Evolutionary conservation across 2,113 vertebrate genomes (phyloP), one percentile per base, ranked within the genome.

Genomic region (Anhinga rufa): DNA sequence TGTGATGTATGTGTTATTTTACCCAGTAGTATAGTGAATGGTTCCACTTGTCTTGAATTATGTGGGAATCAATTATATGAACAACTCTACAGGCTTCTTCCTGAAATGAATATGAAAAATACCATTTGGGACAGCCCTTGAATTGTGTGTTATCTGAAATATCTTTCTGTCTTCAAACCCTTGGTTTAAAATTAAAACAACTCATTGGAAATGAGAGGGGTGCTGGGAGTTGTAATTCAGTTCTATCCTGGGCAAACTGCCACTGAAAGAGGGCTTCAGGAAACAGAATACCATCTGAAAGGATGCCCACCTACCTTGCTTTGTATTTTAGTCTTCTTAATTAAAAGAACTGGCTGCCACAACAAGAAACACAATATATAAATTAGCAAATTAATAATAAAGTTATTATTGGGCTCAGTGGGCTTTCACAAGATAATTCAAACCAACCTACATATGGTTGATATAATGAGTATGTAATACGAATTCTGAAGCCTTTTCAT

Each of bases 151-250:
- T 69, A 80, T 85, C 64, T 75, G 51, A 94, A 91, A 55, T 88
- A 93, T 55, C 38, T 62, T 93, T 94, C 58, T 79, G n/a, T 88
- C 61, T 90, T 92, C 77, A 91, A 93, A 90, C 9, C 17, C 68
- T 65, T 76, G 40, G 38, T 89, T 94, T 96, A 82, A 93, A 92
- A 84, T 92, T 90, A 88, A 95, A 96, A 89, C 61, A 91, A 88
- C 46, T 86, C 49, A 38, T 52, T 91, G 68, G n/a, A 92, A 93
- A 72, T 28, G 38, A 91, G 76, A 83, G 38, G 13, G 57, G 38
- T 92, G 72, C 70, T 87, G 91, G 77, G 93, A 97, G 38, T 31
- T 87, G 34, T 94, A 95, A 97, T 95, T 97, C 74, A 69, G 38
- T 85, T 90, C 34, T 70, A 3, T 81, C 54, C 91, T 95, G 91